Base-by-base conservation (phyloP, 2,888 invertebrate species). In the Thelaira solivaga region DNA sequence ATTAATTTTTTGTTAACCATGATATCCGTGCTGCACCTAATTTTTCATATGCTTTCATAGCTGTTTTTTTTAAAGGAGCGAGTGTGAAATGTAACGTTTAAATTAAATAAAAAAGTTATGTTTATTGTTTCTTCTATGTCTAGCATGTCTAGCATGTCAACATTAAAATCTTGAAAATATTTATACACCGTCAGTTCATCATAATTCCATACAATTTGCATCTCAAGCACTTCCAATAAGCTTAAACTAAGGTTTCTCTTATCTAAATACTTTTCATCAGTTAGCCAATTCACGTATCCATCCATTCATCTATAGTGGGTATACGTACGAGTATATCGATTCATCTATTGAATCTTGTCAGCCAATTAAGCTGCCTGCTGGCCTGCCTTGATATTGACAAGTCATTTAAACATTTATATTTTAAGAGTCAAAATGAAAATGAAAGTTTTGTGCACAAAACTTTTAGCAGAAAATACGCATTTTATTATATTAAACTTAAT, bases 161-260 rank as follows among this genome's bases (percentile, higher is more conserved):
- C 59, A 62, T 24, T 59, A 69, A 77, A 73, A 73, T 74, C 39
- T 43, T 59, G 22, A 59, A 69, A 69, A 77, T 77, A 74, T 67
- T 73, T 67, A 64, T 51, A 77, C 24, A 64, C 77, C 73, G 73
- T 77, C 68, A 69, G 49, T 67, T 61, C 64, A 51, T 67, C 74
- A 74, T 74, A 67, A 74, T 34, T 65, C 59, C n/a, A 34, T 39
- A 18, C 47, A 57, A 59, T 29, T 22, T 47, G 39, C 41, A 74
- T 11, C 11, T 59, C 43, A 57, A 4, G n/a, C 8, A 57, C 20
- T 20, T 20, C 62, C 61, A 10, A 18, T 45, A 24, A 45, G 59
- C 18, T 18, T 34, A 53, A 43, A 39, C 31, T n/a, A n/a, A 51
- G 45, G 45, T 71, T 71, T 65, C 65, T 71, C 59, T 61, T 59